phyloP scores from a whole-genome alignment of 2,888 invertebrate genomes.

The Dryococelus australis region DNA sequence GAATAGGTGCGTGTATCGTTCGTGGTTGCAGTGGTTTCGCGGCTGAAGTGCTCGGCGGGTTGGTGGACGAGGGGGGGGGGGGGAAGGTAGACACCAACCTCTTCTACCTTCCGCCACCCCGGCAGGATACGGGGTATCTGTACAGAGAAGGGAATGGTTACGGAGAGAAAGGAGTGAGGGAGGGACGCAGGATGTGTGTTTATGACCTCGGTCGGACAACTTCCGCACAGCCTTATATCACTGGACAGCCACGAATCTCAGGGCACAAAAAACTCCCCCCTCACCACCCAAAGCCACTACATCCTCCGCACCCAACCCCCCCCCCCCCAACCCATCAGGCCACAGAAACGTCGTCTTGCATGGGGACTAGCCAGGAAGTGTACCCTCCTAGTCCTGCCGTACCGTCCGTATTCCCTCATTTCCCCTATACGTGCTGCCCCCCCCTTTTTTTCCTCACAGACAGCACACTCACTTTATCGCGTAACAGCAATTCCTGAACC shows the following conservation, averaged over 20 bases:
- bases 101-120: neutral
- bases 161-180: neutral
- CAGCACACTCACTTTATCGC: neutral
- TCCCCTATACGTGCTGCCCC: neutral
- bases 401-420: neutral
- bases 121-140: neutral
- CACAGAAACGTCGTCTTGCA: neutral
- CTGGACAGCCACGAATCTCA: slow-evolving; percentile 11
- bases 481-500: neutral
- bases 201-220: neutral
- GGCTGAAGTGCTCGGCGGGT: no score
- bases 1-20: neutral
- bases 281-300: no score
- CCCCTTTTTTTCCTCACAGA: neutral
- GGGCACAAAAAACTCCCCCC: neutral
- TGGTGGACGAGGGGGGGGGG: no score
- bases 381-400: neutral
- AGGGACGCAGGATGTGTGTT: neutral
- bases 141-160: neutral
- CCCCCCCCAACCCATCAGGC: neutral
- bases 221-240: slow-evolving; percentile 5
- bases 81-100: no score
- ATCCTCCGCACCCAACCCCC: no score
- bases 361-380: neutral
- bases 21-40: neutral